These are phyloP conservation scores for Drosophila pectinifera DNA, from an alignment of 1,140 invertebrate species.

Conservation along the genomic window DNA sequence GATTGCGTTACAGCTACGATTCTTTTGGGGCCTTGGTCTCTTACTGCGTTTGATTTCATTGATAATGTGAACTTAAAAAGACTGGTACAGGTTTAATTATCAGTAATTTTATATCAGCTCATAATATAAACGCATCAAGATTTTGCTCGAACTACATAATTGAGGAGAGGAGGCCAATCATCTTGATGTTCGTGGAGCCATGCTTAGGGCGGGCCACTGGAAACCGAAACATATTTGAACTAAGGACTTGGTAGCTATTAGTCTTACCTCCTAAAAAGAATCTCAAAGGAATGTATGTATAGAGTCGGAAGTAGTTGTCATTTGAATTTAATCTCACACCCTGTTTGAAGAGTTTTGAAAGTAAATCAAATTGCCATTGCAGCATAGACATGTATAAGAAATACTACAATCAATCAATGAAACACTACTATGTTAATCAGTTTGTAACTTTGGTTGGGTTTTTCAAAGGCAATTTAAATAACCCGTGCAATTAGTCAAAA, in stretches of 20 bases:
- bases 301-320: conserved; percentile 39
- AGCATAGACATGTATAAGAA: conserved; percentile 40
- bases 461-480: conserved; percentile 30
- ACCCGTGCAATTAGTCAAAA: conserved; percentile 79
- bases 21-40: conserved; percentile 37
- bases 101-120: conserved; percentile 66
- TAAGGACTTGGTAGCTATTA: conserved; percentile 80
- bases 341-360: conserved; percentile 12
- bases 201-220: conserved; percentile 43
- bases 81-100: conserved; percentile 82
- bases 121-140: conserved; percentile 55
- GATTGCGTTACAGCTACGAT: conserved; percentile 25
- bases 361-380: conserved; percentile 44
- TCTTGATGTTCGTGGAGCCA: conserved; percentile 62
- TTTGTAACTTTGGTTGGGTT: conserved; percentile 62
- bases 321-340: conserved; percentile 20
- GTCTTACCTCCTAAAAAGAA: conserved; percentile 68
- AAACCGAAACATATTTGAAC: conserved; percentile 80
- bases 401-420: conserved; percentile 67
- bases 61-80: conserved; percentile 77
- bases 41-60: conserved; percentile 34
- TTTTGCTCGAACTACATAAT: conserved; percentile 70
- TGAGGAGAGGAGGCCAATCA: conserved; percentile 68
- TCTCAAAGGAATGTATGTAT: conserved; percentile 50
- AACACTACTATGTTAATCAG: conserved; percentile 61